Evolutionary conservation across 92 coral and sea anemone genomes (phyloP), one percentile per base, ranked within the genome.

Genomic region (Porites rus): DNA sequence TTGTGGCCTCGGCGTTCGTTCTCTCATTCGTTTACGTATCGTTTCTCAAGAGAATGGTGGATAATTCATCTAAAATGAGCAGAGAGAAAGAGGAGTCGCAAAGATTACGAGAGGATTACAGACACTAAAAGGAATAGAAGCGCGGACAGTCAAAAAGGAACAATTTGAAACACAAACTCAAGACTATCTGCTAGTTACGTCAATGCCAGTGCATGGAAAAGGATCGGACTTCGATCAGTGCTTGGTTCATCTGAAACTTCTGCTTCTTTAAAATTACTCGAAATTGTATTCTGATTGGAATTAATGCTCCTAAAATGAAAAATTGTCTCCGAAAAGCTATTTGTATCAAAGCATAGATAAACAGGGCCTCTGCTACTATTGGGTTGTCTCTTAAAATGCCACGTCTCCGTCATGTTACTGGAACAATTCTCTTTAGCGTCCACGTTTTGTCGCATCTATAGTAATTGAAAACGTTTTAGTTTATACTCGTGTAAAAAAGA

Each of bases 21-120:
- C 85, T 95, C 16, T 92, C 96, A 10, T 79, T 90, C 51, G 93
- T 95, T 0, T 95, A 95, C 72, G 86, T 91, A 31, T 90, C 98
- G 53, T 93, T 93, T 43, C 78, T 95, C 69, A 95, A 91, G 93
- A 92, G 85, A 53, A 95, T 95, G 98, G 93, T 95, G 53, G 77
- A 83, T 51, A 94, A 87, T 13, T 93, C 98, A 16, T 81, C 90
- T 19, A 89, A 90, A 28, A 86, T 79, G 63, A 95, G 85, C 85
- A 86, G 75, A 65, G 93, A 93, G 62, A 88, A 50, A 51, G 98
- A 95, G 22, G 73, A 90, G 19, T 89, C 91, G 10, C 69, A 74
- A 77, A 92, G 81, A 61, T 63, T 74, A 17, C 76, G 75, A 43
- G 83, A 86, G n/a, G 38, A 67, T 1, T 46, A 50, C 51, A 14